phyloP scores from a whole-genome alignment of 2,113 vertebrate species.

The Menidia beryllina region DNA sequence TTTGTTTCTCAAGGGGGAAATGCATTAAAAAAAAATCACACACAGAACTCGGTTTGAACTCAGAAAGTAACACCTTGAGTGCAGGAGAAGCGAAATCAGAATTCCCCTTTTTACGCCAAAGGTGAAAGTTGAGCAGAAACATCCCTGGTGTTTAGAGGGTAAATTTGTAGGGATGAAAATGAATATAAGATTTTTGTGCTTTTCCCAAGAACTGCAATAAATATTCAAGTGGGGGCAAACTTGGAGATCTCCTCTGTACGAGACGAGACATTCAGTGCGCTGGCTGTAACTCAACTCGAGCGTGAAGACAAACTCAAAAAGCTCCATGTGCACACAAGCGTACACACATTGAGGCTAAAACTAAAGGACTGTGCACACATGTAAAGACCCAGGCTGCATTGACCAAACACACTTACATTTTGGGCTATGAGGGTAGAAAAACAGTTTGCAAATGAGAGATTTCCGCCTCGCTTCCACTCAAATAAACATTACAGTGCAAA shows the following conservation, averaged over 20 bases:
- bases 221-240: conserved; percentile 66
- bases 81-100: background rate
- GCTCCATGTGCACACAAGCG: conserved; percentile 11
- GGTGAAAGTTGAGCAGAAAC: conserved; percentile 21
- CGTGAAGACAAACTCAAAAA: conserved; percentile 3
- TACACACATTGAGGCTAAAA: conserved; percentile 2
- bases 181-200: conserved; percentile 71
- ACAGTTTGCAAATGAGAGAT: conserved; percentile 32
- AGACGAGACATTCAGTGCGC: conserved; percentile 37
- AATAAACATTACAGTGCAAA: conserved; percentile 45
- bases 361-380: background rate
- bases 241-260: conserved; percentile 37
- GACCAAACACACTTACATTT: conserved; percentile 3
- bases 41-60: background rate
- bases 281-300: conserved; percentile 22
- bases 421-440: conserved; percentile 34
- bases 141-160: conserved; percentile 53
- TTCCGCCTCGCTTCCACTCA: conserved; percentile 36
- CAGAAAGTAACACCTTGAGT: background rate
- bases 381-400: background rate
- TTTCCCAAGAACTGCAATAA: conserved; percentile 53
- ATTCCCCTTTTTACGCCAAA: conserved; percentile 31
- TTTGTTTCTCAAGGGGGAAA: background rate
- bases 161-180: conserved; percentile 63
- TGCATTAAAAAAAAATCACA: background rate